phyloP scores from a whole-genome alignment of 2,113 vertebrate species.

The Amia ocellicauda region DNA sequence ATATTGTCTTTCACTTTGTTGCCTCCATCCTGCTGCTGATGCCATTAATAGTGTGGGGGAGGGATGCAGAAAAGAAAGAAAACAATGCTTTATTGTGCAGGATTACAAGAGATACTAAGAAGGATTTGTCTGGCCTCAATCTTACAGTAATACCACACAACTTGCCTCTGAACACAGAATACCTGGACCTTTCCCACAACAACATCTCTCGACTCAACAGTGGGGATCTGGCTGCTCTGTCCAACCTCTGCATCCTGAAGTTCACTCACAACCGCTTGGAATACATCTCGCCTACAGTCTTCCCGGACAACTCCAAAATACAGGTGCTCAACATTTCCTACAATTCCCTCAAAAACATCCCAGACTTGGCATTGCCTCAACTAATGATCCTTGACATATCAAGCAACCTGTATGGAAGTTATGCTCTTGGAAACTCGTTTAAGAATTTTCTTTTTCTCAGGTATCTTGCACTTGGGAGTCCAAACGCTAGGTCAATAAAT shows the following conservation, averaged over 20 bases:
- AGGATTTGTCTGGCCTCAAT: constrained; percentile 14
- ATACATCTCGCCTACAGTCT: constrained; percentile 2
- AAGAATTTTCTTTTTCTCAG: background rate
- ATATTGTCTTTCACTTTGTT: background rate
- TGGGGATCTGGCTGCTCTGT: constrained; percentile 12
- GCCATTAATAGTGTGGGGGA: background rate
- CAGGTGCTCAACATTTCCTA: constrained; percentile 2
- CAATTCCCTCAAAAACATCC: background rate
- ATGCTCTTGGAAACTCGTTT: constrained; percentile 5
- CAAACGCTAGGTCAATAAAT: background rate
- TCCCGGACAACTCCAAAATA: constrained; percentile 4
- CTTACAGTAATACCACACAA: constrained; percentile 12
- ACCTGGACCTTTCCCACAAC: constrained; percentile 22
- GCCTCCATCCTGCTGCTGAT: background rate
- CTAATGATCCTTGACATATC: constrained; percentile 7
- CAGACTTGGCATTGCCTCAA: background rate
- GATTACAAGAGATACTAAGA: background rate
- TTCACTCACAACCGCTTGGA: constrained; percentile 15
- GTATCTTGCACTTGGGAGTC: constrained; percentile 2
- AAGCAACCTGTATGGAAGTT: constrained; percentile 3
- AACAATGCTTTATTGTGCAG: background rate
- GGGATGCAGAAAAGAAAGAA: background rate
- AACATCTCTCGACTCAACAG: constrained; percentile 7
- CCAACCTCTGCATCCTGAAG: constrained; percentile 21
- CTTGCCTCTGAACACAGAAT: constrained; percentile 6